Evolutionary conservation across 2,888 invertebrate species (phyloP).

Genomic region (Dendrolimus houi): DNA sequence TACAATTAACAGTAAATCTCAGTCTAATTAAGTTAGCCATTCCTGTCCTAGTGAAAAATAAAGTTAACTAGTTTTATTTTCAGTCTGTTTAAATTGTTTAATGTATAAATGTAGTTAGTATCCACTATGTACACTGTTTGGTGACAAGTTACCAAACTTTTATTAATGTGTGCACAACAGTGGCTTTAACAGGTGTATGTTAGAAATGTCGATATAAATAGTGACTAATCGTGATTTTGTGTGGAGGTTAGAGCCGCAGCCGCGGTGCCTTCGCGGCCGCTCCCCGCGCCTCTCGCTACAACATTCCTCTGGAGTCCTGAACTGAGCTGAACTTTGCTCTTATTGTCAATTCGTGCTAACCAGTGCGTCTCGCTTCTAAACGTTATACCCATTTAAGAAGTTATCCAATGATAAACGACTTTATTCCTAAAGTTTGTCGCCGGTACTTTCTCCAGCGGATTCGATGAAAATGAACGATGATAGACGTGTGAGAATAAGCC

Average conservation of each 20-base stretch:
- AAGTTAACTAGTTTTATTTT: no score
- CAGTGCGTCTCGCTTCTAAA: slow-evolving; percentile 55
- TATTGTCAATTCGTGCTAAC: slow-evolving; percentile 72
- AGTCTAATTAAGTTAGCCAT: no score
- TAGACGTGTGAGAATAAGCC: no score
- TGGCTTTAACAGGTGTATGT: slow-evolving; percentile 18
- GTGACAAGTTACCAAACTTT: no score
- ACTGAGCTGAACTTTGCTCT: slow-evolving; percentile 73
- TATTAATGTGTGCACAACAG: no score
- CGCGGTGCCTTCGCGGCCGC: slow-evolving; percentile 48
- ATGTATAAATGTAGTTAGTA: no score
- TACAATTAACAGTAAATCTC: no score
- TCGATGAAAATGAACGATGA: no score
- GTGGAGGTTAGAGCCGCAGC: slow-evolving; percentile 39
- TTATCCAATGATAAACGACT: slow-evolving; percentile 39
- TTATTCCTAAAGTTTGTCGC: slow-evolving; percentile 38
- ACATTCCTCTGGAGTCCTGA: slow-evolving; percentile 70
- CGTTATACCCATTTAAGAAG: slow-evolving; percentile 50
- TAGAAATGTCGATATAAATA: slow-evolving; percentile 60
- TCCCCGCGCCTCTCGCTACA: slow-evolving; percentile 49
- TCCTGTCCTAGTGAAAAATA: no score
- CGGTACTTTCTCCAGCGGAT: slow-evolving; percentile 8
- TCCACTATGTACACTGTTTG: no score
- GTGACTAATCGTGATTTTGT: slow-evolving; percentile 65
- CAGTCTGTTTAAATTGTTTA: no score